Evolutionary conservation across 1,140 invertebrate species (phyloP), one percentile per base, ranked within the genome.

Genomic region (Leptinotarsa lineolata): DNA sequence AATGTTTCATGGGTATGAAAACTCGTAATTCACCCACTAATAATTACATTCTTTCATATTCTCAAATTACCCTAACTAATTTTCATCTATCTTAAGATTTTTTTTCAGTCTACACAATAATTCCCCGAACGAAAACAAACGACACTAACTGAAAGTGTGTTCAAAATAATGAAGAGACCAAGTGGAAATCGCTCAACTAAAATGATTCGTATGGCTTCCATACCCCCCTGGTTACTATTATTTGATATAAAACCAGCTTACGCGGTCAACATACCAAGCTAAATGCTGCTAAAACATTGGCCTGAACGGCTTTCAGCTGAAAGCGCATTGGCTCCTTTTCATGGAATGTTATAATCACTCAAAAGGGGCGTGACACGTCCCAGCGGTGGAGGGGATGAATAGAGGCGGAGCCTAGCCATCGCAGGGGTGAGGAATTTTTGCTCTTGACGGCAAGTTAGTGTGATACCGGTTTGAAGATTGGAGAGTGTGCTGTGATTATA

Each of bases 391-490:
- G 74, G 72, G 78, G 76, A 76, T 77, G 72, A 60, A 61, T 64
- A 22, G 39, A 69, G 80, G 80, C 76, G 78, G 71, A 58, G 74
- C 67, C 54, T 30, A n/a, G 11, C 45, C 30, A 72, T 71, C 44
- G 20, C 65, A 74, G 76, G 79, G 80, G 78, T 76, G 70, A 74
- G 72, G 77, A 80, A 80, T 81, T 81, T 80, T 79, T 80, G 78
- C 78, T 74, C 68, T 68, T 65, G 64, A 69, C 58, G 70, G 61
- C 64, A 30, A 77, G 73, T 80, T 76, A 80, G 79, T 76, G 68
- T 70, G 24, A 76, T 78, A 78, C 77, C 77, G 78, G 78, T 77
- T 69, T 75, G 46, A 46, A 75, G 46, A 45, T 71, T 75, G 72
- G 65, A 73, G 30, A 54, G 77, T 72, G 70, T 73, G 73, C 44